These are phyloP conservation scores for Acanthococcus lagerstroemiae DNA, from an alignment of 2,888 invertebrate genomes.

Conservation along the genomic window DNA sequence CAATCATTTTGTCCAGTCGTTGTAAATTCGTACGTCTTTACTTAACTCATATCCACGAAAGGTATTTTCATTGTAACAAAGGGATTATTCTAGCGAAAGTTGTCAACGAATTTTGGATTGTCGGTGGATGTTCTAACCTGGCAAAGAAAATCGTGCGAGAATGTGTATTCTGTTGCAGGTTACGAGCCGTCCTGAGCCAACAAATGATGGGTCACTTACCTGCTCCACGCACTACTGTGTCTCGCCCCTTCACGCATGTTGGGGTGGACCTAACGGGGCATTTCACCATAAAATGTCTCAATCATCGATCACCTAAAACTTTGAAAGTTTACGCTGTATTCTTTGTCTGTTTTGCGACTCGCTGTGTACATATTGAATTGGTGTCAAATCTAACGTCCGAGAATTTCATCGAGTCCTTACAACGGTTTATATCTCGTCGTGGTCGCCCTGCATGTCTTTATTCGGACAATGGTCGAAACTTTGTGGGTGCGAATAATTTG, in stretches of 20 bases:
- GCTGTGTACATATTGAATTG: conserved; percentile 14
- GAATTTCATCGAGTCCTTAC: conserved; percentile 5
- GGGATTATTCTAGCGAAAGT: not conserved
- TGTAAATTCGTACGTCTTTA: conserved; percentile 30
- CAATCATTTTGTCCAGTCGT: conserved; percentile 33
- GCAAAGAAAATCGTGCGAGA: not conserved
- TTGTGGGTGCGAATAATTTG: conserved; percentile 32
- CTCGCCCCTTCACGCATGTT: not conserved
- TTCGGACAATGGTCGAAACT: conserved; percentile 34
- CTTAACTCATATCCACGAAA: conserved; percentile 29
- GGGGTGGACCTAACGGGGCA: conserved; percentile 22
- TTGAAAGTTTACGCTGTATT: conserved; percentile 11
- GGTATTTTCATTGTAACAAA: conserved; percentile 31
- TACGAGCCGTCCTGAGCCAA: not conserved
- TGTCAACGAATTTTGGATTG: not conserved
- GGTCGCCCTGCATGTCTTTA: conserved; percentile 27
- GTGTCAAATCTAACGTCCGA: not conserved
- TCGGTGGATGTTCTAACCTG: not conserved
- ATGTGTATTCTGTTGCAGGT: conserved; percentile 1
- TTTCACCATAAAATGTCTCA: not conserved
- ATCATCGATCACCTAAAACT: not conserved
- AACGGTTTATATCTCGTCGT: conserved; percentile 19
- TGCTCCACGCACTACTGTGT: not conserved
- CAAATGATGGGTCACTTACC: conserved; percentile 19
- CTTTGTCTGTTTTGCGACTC: conserved; percentile 12